phyloP scores from a whole-genome alignment of 2,888 invertebrate genomes.

The Trachelus stipa region DNA sequence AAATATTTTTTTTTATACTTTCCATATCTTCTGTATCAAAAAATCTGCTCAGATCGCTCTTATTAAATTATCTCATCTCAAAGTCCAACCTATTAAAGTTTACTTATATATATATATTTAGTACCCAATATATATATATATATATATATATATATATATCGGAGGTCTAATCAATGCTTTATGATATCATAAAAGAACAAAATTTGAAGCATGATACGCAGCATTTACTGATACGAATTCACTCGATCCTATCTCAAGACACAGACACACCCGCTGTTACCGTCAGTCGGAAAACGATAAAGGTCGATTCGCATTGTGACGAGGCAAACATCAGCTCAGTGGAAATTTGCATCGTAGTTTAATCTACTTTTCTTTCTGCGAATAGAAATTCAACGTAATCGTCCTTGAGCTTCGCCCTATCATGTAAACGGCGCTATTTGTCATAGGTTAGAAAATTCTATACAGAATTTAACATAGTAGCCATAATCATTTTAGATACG shows the following conservation, averaged over 20 bases:
- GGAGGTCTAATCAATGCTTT: background rate
- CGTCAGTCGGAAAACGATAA: background rate
- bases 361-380: background rate
- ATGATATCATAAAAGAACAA: background rate
- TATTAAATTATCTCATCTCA: background rate
- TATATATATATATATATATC: too few species aligned
- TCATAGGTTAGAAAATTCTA: too few species aligned
- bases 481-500: too few species aligned
- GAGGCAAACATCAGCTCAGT: background rate
- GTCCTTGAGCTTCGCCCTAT: background rate
- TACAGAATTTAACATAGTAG: too few species aligned
- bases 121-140: background rate
- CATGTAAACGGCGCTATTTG: too few species aligned
- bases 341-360: background rate
- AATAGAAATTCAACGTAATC: background rate
- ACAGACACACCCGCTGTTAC: background rate
- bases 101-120: background rate
- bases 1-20: background rate
- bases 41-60: background rate
- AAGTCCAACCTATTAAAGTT: background rate
- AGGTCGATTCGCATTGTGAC: background rate
- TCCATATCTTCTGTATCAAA: background rate
- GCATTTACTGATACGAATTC: background rate
- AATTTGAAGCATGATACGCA: background rate
- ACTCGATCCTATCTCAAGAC: background rate